phyloP scores from a whole-genome alignment of 2,888 invertebrate genomes.

The Eulithis prunata region DNA sequence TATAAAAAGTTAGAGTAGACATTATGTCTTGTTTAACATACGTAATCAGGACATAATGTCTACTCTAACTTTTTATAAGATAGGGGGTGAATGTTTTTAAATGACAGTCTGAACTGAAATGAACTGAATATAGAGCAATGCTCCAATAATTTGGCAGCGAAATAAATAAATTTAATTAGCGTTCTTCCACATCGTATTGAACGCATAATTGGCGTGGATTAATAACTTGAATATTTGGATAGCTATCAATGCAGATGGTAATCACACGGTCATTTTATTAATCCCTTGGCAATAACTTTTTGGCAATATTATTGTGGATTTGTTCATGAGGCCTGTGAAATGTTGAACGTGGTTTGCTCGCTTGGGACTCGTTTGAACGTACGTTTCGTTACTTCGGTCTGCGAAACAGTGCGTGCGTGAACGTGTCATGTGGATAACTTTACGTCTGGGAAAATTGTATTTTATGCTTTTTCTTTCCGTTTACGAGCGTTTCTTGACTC shows the following conservation, averaged over 20 bases:
- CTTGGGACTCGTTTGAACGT: slow-evolving; percentile 35
- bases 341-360: slow-evolving; percentile 19
- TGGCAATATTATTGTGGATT: slow-evolving; percentile 37
- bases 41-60: too few species aligned
- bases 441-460: slow-evolving; percentile 19
- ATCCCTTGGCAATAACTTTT: slow-evolving; percentile 36
- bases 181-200: slow-evolving; percentile 20
- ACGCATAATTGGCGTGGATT: slow-evolving; percentile 22
- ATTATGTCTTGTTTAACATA: too few species aligned
- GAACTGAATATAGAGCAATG: slow-evolving; percentile 17
- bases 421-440: slow-evolving; percentile 19
- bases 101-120: slow-evolving; percentile 8
- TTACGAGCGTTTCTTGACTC: not conserved
- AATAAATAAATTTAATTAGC: slow-evolving; percentile 14
- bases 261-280: slow-evolving; percentile 39
- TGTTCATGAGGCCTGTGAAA: slow-evolving; percentile 33
- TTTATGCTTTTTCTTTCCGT: slow-evolving; percentile 20
- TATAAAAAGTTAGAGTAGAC: too few species aligned
- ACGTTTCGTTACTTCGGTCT: slow-evolving; percentile 23
- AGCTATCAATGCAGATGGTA: slow-evolving; percentile 35
- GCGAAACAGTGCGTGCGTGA: slow-evolving; percentile 31
- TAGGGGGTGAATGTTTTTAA: not conserved
- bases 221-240: slow-evolving; percentile 23
- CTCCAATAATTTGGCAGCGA: slow-evolving; percentile 3
- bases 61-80: too few species aligned